Percentiles rank a stretch among this genome's conserved stretches.
phyloP scores from a whole-genome alignment of 2,797 vertebrate genomes.

The Philypnodon macrostomus region DNA sequence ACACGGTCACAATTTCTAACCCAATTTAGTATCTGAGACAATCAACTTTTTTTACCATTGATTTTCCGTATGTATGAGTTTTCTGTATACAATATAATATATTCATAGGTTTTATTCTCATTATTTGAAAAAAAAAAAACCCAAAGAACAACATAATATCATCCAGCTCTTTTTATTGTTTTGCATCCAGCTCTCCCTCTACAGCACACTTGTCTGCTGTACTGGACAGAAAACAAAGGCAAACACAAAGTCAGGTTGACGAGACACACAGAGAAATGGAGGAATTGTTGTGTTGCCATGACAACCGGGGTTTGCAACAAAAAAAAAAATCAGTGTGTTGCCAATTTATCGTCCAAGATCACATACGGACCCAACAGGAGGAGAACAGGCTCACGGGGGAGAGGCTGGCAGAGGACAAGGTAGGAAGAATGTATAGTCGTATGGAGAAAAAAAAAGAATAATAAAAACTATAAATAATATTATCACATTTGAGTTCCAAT shows the following conservation, averaged over 20 bases:
- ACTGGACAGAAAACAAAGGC: neutral
- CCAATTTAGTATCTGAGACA: too few relatives aligned
- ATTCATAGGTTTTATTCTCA: too few relatives aligned
- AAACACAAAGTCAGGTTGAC: neutral
- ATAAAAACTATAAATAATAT: neutral
- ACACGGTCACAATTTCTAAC: too few relatives aligned
- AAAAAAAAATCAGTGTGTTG: constrained; percentile 43
- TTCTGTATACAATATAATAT: too few relatives aligned
- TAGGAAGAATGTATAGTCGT: neutral
- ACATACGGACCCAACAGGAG: constrained; percentile 28
- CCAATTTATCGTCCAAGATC: constrained; percentile 50
- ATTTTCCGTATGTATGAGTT: too few relatives aligned
- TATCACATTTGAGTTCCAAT: too few relatives aligned
- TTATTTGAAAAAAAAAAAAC: too few relatives aligned
- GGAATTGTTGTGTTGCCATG: constrained; percentile 62
- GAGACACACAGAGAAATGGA: constrained; percentile 8
- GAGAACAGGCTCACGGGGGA: neutral
- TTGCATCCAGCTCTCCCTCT: too few relatives aligned
- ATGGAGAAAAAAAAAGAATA: neutral
- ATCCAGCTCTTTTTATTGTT: constrained; percentile 44
- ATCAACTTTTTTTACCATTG: too few relatives aligned
- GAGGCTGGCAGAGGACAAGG: too few relatives aligned
- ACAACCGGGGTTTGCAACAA: constrained; percentile 64
- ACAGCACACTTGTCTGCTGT: too few relatives aligned
- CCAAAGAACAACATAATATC: too few relatives aligned